Evolutionary conservation across 2,113 vertebrate genomes (phyloP).

Genomic region (Oryzias melastigma): DNA sequence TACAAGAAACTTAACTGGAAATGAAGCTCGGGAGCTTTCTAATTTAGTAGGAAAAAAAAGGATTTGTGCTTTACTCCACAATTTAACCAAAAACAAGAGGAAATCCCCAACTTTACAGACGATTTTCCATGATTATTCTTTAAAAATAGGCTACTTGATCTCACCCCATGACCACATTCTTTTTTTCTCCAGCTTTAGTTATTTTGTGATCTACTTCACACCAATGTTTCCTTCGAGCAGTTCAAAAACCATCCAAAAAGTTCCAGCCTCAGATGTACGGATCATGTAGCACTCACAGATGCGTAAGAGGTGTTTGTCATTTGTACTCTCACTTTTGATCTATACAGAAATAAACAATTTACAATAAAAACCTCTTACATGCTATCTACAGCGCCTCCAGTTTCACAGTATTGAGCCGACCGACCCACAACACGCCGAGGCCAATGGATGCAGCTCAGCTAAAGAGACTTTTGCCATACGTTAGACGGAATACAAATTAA

Average conservation of each 20-base stretch:
- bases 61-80: no score
- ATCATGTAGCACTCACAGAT: slow-evolving; percentile 50
- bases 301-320: slow-evolving; percentile 58
- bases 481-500: slow-evolving; percentile 32
- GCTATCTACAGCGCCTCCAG: slow-evolving; percentile 80
- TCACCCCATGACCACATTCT: slow-evolving; percentile 24
- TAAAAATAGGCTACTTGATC: slow-evolving; percentile 24
- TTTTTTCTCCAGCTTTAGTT: slow-evolving; percentile 41
- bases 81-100: no score
- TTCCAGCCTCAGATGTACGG: slow-evolving; percentile 49
- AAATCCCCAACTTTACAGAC: no score
- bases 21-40: no score
- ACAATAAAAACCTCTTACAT: slow-evolving; percentile 72
- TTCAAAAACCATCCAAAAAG: slow-evolving; percentile 22
- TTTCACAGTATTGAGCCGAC: slow-evolving; percentile 81
- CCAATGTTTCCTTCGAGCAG: slow-evolving; percentile 28
- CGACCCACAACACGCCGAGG: slow-evolving; percentile 49
- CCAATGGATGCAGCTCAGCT: slow-evolving; percentile 62
- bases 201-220: slow-evolving; percentile 19
- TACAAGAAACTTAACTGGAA: background rate
- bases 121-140: slow-evolving; percentile 1
- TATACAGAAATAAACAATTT: slow-evolving; percentile 76
- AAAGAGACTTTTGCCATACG: slow-evolving; percentile 66
- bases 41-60: no score
- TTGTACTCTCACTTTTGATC: slow-evolving; percentile 68